Evolutionary conservation across 2,797 vertebrate genomes (phyloP), one percentile per base, ranked within the genome.

Genomic region (Alexandromys oeconomus): DNA sequence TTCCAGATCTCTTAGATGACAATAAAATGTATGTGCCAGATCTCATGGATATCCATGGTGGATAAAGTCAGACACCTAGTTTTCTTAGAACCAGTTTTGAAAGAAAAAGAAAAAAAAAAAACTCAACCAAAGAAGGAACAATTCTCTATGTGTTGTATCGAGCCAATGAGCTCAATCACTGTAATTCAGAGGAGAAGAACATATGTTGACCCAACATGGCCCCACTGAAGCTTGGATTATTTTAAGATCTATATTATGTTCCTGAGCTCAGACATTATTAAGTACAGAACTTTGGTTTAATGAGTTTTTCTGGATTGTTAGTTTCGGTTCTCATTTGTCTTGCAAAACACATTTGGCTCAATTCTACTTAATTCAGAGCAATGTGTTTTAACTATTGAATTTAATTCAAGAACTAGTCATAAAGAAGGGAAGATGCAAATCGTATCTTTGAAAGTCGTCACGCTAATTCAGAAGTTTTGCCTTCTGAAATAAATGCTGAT

Each of bases 271-370:
- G 74, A 76, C 34, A 79, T 34, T 88, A 84, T 40, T 88, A 91
- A 86, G 13, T 65, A 73, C 65, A 85, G 19, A 82, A 65, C 79
- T 94, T 87, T 77, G n/a, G 54, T 93, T 85, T 92, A 92, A 91
- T 85, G 85, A 51, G 11, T 87, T 67, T 96, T 89, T 95, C 84
- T 85, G n/a, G 63, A 93, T 87, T 94, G 21, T 87, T 91, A 43
- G 25, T 69, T 80, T 95, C 40, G 31, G 4, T 94, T 93, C 90
- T 94, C 43, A 87, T 81, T 94, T 93, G 34, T 92, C 81, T 88
- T 79, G 89, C 59, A 94, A 93, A 89, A 78, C 19, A 84, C 67
- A 84, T 13, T 91, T 91, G 81, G 21, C 11, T 91, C 80, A 86
- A 46, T 94, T 93, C 57, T 21, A 79, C 80, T 89, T 80, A 90